Base-by-base conservation (phyloP, 2,113 vertebrate genomes). In the Holacanthus passer region DNA sequence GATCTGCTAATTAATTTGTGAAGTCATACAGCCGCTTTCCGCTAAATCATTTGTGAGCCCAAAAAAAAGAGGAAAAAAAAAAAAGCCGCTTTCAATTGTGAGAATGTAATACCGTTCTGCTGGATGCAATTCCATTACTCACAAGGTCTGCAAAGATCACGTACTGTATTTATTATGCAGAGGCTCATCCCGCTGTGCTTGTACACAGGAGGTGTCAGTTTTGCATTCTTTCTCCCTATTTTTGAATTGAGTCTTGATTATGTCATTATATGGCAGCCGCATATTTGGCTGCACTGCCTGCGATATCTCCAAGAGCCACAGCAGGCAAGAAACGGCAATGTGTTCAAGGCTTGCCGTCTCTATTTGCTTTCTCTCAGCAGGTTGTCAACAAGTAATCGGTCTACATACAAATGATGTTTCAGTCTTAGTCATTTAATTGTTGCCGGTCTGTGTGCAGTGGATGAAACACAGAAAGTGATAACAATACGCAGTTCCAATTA, bases 401-500 rank as follows among this genome's bases (percentile, higher is more conserved):
- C 92, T 86, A 84, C 89, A 91, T 93, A 92, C 90, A 93, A 93
- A 94, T 92, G 78, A 89, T 84, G 87, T 90, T 93, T 94, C 84
- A 91, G 85, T 93, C 88, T 89, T 84, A 88, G 85, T 86, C 87
- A 79, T 92, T 94, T 93, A 93, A 94, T 93, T 93, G 93, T 92
- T 91, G 87, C 90, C 50, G 89, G 88, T 86, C 86, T 80, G 81
- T 91, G 88, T 89, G 90, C 91, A 75, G 76, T 86, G 88, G 81
- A 92, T 91, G 92, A 92, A 93, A 94, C 88, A 93, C 90, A 87
- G 83, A 84, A 92, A 89, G 88, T 91, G 94, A 94, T 95, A 94
- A 94, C 92, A 90, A 91, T 92, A 83, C 62, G 45, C 86, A 56
- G 74, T 92, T 94, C 88, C 94, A 94, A 95, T 95, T 94, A 94